Base-by-base conservation (phyloP, 2,888 invertebrate species). In the Hydrotaea cyrtoneurina region DNA sequence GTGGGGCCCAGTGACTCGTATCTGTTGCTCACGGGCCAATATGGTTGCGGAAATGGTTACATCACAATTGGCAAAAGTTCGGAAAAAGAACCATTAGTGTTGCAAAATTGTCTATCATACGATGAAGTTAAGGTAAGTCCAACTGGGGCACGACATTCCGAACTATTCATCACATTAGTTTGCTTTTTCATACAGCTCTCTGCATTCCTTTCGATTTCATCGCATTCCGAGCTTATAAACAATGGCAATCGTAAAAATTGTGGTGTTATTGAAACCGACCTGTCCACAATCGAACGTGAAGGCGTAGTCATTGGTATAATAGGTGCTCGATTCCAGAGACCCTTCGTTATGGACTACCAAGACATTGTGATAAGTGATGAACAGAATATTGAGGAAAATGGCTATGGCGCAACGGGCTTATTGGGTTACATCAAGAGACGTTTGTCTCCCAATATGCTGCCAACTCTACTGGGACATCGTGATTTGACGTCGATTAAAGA, bases 191-290 rank as follows among this genome's bases (percentile, higher is more conserved):
- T 15, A 19, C n/a, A 87, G 86, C 85, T 87, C 64, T 93, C 93
- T 0, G 93, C 93, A 0, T 92, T 93, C 87, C 89, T 94, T 79
- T 92, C 93, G 10, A 90, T 93, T 43, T 92, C 92, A 57, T 93
- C 93, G 0, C 92, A 93, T 84, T 93, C 93, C 0, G 92, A 93
- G 88, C 93, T 93, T 86, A 91, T 93, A 53, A 94, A 94, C 85
- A 90, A 93, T 85, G 94, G 94, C 10, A 90, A 92, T 43, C 90
- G 94, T 53, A 89, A 91, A 66, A 94, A 94, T 88, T 88, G 89
- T 75, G 94, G 93, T 3, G 86, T 90, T 66, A 88, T 90, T 13
- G 89, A 88, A 78, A 57, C 46, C 13, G 78, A 87, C 83, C 83
- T 91, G 19, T 87, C 89, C 39, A 89, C 89, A 23, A 88, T 93